Conservation (phyloP, 2,888 invertebrate genomes). For the Zonitis immaculata region DNA sequence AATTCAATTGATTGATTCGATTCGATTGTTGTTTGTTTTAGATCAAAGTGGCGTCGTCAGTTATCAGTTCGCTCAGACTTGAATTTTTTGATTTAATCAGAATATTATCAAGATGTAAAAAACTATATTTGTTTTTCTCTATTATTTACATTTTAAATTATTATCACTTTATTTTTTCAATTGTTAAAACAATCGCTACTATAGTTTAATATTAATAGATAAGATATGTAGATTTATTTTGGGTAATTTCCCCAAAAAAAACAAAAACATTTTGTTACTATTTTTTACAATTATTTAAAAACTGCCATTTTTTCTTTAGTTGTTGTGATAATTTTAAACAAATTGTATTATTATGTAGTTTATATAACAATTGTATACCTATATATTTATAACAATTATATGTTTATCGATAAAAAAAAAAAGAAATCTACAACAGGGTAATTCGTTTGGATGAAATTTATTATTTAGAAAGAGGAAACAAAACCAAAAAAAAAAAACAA, state of each 20-base stretch:
- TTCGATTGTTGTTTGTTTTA: slow-evolving; percentile 35
- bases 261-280: too few relatives aligned
- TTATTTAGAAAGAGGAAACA: too few relatives aligned
- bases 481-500: too few relatives aligned
- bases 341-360: slow-evolving; percentile 10
- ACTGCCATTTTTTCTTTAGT: slow-evolving; percentile 28
- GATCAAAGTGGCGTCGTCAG: slow-evolving; percentile 52
- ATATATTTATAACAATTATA: not conserved
- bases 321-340: slow-evolving; percentile 24
- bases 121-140: too few relatives aligned
- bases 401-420: slow-evolving; percentile 4
- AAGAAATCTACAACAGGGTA: slow-evolving; percentile 27
- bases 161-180: too few relatives aligned
- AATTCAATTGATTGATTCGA: not conserved
- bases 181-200: too few relatives aligned
- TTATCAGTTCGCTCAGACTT: slow-evolving; percentile 53
- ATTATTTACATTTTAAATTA: too few relatives aligned
- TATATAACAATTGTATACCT: not conserved
- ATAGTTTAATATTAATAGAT: too few relatives aligned
- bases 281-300: slow-evolving; percentile 9
- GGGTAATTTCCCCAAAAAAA: too few relatives aligned
- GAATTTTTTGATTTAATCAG: too few relatives aligned
- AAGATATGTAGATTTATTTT: too few relatives aligned
- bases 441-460: slow-evolving; percentile 17
- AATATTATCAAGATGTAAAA: too few relatives aligned